These are phyloP conservation scores for Heliconius sara DNA, from an alignment of 2,888 invertebrate species.

Conservation along the genomic window DNA sequence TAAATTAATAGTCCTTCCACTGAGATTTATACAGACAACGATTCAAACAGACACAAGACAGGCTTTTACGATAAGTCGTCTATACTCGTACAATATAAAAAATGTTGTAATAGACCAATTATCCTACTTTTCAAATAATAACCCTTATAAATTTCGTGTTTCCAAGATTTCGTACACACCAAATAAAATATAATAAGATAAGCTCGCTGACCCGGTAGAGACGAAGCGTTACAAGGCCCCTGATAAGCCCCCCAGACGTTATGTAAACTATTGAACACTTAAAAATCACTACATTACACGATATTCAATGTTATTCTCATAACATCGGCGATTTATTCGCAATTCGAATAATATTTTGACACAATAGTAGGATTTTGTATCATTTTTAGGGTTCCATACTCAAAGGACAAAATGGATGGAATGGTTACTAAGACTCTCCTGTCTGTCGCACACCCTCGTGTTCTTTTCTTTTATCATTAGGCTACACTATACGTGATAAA, in stretches of 20 bases:
- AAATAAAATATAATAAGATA: conserved; percentile 27
- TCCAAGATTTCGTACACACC: conserved; percentile 35
- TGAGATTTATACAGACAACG: background rate
- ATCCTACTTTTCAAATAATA: too few relatives aligned
- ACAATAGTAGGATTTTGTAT: background rate
- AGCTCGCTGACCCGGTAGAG: conserved; percentile 62
- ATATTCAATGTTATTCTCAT: conserved; percentile 14
- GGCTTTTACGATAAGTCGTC: background rate
- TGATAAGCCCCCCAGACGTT: conserved; percentile 61
- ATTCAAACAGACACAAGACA: too few relatives aligned
- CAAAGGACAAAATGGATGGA: too few relatives aligned
- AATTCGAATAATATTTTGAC: conserved; percentile 7
- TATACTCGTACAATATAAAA: background rate
- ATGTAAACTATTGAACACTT: conserved; percentile 39
- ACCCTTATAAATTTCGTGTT: background rate
- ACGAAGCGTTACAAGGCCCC: conserved; percentile 66
- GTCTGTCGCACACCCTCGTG: too few relatives aligned
- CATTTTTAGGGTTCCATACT: too few relatives aligned
- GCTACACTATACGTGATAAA: too few relatives aligned
- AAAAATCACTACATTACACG: conserved; percentile 33
- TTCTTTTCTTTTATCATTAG: too few relatives aligned
- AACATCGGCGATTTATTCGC: conserved; percentile 6
- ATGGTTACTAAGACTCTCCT: too few relatives aligned
- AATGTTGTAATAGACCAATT: too few relatives aligned
- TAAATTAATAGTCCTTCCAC: background rate